Percentiles rank a stretch among this genome's conserved stretches.
Evolutionary conservation across 2,113 vertebrate genomes (phyloP).

Genomic region (Saimiri boliviensis): DNA sequence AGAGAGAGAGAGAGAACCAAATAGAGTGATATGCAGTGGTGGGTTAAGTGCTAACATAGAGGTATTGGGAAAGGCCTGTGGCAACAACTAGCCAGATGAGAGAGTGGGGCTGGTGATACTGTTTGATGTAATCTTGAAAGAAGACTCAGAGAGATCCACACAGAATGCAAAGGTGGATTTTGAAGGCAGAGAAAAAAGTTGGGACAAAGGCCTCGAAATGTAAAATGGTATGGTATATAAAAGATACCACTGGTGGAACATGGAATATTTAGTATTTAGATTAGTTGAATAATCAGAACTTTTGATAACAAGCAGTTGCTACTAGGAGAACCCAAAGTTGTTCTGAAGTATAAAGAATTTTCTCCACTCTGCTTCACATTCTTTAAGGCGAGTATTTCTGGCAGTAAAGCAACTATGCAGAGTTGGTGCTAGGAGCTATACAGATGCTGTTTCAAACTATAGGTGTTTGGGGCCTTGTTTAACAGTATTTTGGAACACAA

Average conservation of each 20-base stretch:
- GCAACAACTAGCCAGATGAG: background rate
- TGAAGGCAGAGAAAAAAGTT: background rate
- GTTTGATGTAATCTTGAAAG: background rate
- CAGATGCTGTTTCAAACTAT: background rate
- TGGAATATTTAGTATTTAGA: background rate
- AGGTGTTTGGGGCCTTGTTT: constrained; percentile 3
- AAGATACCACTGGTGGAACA: background rate
- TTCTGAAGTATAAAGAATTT: background rate
- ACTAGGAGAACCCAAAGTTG: constrained; percentile 5
- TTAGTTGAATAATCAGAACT: background rate
- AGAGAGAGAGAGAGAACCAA: too few species aligned
- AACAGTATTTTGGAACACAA: background rate
- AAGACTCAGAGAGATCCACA: background rate
- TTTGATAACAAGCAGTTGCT: constrained; percentile 27
- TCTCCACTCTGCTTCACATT: background rate
- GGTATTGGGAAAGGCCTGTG: background rate
- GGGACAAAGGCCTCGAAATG: background rate
- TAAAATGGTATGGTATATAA: background rate
- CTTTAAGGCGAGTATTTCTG: constrained; percentile 16
- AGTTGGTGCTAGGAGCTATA: background rate
- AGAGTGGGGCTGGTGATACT: background rate
- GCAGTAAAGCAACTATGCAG: constrained; percentile 4
- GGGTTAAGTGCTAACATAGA: background rate
- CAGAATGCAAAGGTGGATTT: background rate
- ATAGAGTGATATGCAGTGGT: background rate